These are phyloP conservation scores for Sebastes steindachneri DNA, from an alignment of 2,797 vertebrate genomes.

Conservation along the genomic window DNA sequence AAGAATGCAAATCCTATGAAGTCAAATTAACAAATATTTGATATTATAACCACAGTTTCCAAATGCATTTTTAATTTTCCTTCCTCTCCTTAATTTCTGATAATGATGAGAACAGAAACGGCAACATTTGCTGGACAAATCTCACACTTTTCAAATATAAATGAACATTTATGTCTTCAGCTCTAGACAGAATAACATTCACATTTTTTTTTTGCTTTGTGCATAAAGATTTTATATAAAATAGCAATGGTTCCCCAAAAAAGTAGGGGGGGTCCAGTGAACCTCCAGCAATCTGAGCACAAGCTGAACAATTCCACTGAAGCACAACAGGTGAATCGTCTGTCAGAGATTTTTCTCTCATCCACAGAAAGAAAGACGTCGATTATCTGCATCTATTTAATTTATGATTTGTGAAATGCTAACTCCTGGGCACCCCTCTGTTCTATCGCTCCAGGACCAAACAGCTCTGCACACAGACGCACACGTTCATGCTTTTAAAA, in stretches of 20 bases:
- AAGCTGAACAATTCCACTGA: neutral
- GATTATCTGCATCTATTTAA: neutral
- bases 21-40: neutral
- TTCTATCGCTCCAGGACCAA: neutral
- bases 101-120: neutral
- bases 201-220: neutral
- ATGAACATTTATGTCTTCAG: neutral
- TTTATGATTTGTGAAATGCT: neutral
- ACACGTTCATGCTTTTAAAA: neutral
- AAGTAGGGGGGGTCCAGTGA: neutral
- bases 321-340: neutral
- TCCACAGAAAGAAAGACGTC: neutral
- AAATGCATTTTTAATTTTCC: neutral
- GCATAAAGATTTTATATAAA: neutral
- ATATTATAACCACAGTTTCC: neutral
- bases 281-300: neutral
- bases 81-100: neutral
- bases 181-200: neutral
- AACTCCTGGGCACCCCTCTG: neutral
- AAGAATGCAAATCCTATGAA: neutral
- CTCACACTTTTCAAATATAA: too few relatives aligned
- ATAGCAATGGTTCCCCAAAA: neutral
- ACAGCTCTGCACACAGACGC: neutral
- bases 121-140: neutral
- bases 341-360: neutral